Base-by-base conservation (phyloP, 2,888 invertebrate species). In the Caenorhabditis imperialis region DNA sequence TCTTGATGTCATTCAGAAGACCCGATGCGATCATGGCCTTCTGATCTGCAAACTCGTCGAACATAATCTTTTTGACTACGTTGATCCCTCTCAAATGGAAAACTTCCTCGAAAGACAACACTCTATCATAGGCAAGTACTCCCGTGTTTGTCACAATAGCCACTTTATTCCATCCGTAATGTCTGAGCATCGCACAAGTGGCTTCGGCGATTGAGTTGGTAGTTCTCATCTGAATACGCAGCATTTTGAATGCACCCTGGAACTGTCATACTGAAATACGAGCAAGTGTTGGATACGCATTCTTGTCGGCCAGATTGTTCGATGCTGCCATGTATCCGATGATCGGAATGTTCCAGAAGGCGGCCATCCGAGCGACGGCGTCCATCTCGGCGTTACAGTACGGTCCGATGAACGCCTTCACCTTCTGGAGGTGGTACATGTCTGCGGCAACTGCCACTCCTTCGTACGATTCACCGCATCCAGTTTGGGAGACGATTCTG, bases 391-490 rank as follows among this genome's bases (percentile, higher is more conserved):
- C 83, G 40, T 82, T 84, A 75, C 86, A 86, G 48, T 86, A 86
- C 5, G 86, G 86, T 18, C 86, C 86, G 53, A 86, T 83, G 58
- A 86, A 86, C 7, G 81, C 83, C 53, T 85, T 83, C 2, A 86
- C 81, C 47, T 84, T 81, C 65, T 86, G 82, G n/a, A 79, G 67
- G 69, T 86, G 86, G 40, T 86, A 86, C 85, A 86, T 85, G 53
- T 85, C 78, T 0, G 86, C 86, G 5, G 85, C 86, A 3, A 86
- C 85, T 6, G 86, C 86, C 8, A 86, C 86, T 35, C 86, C 86
- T 70, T 86, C 86, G 55, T 82, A 86, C 0, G 83, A 81, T 51
- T 86, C 86, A 27, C 86, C 86, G 54, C 86, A 86, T 23, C 86
- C 86, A 27, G 77, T 82, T 72, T 81, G 74, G 7, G 84, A 85